Conservation (phyloP, 2,888 invertebrate genomes). For the Smittia aterrima region DNA sequence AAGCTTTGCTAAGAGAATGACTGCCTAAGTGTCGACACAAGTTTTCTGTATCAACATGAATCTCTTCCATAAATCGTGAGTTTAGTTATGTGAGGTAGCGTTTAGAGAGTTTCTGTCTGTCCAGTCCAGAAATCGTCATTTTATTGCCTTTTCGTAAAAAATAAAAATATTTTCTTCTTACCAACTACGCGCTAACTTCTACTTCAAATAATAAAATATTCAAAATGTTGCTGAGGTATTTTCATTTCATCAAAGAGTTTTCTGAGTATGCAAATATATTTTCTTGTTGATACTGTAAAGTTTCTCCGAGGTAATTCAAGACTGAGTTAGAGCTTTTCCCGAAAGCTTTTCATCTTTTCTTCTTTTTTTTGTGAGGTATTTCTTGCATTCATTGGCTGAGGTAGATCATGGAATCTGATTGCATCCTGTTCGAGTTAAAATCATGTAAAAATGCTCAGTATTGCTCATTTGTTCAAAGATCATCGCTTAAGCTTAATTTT, state of each 20-base stretch:
- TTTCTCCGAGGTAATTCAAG: too few relatives aligned
- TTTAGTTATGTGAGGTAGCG: slow-evolving; percentile 26
- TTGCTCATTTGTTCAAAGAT: slow-evolving; percentile 38
- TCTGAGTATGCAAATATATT: too few relatives aligned
- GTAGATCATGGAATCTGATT: slow-evolving; percentile 35
- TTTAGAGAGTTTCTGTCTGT: not conserved
- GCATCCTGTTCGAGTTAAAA: slow-evolving; percentile 24
- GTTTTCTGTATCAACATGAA: slow-evolving; percentile 10
- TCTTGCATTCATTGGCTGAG: not conserved
- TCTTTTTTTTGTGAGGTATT: not conserved
- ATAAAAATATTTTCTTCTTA: slow-evolving; percentile 7
- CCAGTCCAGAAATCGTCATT: not conserved
- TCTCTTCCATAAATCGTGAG: slow-evolving; percentile 6
- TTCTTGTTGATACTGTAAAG: too few relatives aligned
- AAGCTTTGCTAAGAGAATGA: not conserved
- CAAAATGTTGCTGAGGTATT: slow-evolving; percentile 10
- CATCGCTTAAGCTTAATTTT: slow-evolving; percentile 25
- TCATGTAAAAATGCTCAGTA: slow-evolving; percentile 37
- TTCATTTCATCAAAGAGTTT: not conserved
- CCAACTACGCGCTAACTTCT: not conserved
- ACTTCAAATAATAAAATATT: not conserved
- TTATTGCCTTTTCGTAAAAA: slow-evolving; percentile 23
- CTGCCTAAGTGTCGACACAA: not conserved
- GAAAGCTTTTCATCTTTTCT: not conserved
- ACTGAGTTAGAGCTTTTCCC: not conserved